A percentile compares a stretch with the other conserved stretches of the same genome.
Conservation (phyloP, 2,888 invertebrate species). For the Salticus scenicus region DNA sequence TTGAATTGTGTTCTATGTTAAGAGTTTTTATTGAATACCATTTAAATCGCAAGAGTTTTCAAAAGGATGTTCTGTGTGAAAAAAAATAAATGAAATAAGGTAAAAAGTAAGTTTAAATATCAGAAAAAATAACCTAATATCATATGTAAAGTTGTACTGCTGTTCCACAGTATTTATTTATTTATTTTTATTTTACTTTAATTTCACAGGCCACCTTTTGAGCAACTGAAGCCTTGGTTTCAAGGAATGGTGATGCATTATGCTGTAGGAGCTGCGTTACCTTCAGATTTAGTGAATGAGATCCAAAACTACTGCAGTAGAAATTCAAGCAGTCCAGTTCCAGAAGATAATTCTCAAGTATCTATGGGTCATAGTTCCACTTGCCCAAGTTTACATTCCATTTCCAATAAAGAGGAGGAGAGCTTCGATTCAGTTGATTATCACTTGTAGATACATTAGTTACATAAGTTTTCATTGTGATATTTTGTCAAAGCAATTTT, state of each 20-base stretch:
- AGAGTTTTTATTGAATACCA: too few species aligned
- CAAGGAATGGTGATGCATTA: constrained; percentile 86
- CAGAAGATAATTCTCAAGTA: constrained; percentile 80
- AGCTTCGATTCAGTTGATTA: constrained; percentile 46
- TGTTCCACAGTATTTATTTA: too few species aligned
- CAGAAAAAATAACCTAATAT: too few species aligned
- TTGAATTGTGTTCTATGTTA: too few species aligned
- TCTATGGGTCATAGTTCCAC: constrained; percentile 74
- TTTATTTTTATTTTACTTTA: too few species aligned
- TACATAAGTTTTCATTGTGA: constrained; percentile 3
- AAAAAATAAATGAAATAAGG: too few species aligned
- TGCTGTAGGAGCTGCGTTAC: constrained; percentile 80
- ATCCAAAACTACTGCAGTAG: constrained; percentile 82
- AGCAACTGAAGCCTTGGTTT: constrained; percentile 91
- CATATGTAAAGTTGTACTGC: too few species aligned
- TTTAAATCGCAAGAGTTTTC: too few species aligned
- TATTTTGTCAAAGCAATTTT: constrained; percentile 3
- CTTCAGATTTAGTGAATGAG: constrained; percentile 83
- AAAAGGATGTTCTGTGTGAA: too few species aligned
- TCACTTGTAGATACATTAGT: constrained; percentile 32
- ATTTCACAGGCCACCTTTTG: constrained; percentile 86
- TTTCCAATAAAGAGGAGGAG: constrained; percentile 72
- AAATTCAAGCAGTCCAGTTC: constrained; percentile 79
- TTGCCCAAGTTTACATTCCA: constrained; percentile 73
- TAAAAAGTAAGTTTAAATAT: too few species aligned